Evolutionary conservation across 1,140 invertebrate genomes (phyloP), one percentile per base, ranked within the genome.

Genomic region (Drosophila melanica): DNA sequence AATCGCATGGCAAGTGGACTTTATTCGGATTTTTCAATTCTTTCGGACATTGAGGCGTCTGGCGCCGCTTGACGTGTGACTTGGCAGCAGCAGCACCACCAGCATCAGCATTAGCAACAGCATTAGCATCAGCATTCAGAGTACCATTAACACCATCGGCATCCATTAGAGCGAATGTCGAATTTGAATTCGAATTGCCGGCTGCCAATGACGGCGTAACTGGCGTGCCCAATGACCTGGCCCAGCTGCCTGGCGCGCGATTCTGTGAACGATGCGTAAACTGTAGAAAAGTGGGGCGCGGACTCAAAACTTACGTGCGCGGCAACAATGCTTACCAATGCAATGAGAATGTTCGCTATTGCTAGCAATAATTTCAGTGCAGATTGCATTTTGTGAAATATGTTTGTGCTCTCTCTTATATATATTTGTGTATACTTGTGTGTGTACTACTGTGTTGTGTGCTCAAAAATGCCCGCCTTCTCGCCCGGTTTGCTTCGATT

Each of bases 1-100:
- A 16, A n/a, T 86, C 77, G 14, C 81, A 86, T 3, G 74, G 74
- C 23, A 47, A 11, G 20, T 85, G 77, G n/a, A 20, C n/a, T 0
- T 60, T 50, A n/a, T 59, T 7, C 1, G 66, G 27, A 48, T 69
- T 64, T 11, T 5, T 3, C 0, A 27, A 6, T 0, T 16, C 27
- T 0, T n/a, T n/a, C 9, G 37, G 53, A 7, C 53, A 55, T 4
- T 2, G 0, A 1, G 11, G 3, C 37, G 42, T 4, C 3, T 41
- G 30, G 23, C 12, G 54, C n/a, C 27, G 27, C 8, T 12, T 27
- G 11, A 59, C 14, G 11, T 39, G 53, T 3, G 4, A 1, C 14
- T 1, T 37, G 9, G 14, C 41, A 16, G n/a, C 45, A 48, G 11
- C 59, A 23, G 16, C 20, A 23, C 2, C 20, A 23, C 4, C 1